Percentiles rank a stretch among this genome's conserved stretches.
Evolutionary conservation across 2,113 vertebrate species (phyloP).

Genomic region (Salvator merianae): DNA sequence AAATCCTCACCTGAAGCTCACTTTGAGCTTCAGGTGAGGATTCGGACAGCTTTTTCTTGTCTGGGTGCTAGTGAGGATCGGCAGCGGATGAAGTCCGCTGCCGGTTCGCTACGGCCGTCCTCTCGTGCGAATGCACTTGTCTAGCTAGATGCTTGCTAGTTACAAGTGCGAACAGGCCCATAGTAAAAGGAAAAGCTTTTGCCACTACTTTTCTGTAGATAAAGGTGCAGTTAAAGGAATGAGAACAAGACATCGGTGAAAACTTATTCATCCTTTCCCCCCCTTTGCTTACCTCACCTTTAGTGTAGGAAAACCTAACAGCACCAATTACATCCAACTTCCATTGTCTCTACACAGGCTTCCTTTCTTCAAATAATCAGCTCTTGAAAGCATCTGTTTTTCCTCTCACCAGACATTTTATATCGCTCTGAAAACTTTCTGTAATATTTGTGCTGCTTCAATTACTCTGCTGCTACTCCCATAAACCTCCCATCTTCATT

Average conservation of each 20-base stretch:
- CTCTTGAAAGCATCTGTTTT: background rate
- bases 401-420: background rate
- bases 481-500: background rate
- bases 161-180: too few species aligned
- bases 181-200: background rate
- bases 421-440: background rate
- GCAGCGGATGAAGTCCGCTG: too few species aligned
- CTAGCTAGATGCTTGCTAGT: too few species aligned
- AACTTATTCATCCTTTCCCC: background rate
- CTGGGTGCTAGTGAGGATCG: too few species aligned
- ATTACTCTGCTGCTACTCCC: background rate
- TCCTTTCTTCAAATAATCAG: background rate
- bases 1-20: too few species aligned
- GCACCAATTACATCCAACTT: background rate
- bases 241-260: background rate
- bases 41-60: too few species aligned
- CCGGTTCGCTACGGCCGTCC: too few species aligned
- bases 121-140: too few species aligned
- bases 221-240: background rate
- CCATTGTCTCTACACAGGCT: background rate
- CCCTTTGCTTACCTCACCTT: background rate
- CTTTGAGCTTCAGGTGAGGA: too few species aligned
- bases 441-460: background rate
- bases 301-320: background rate
- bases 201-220: background rate